Evolutionary conservation across 2,888 invertebrate species (phyloP).

Genomic region (Ormyrus pomaceus): DNA sequence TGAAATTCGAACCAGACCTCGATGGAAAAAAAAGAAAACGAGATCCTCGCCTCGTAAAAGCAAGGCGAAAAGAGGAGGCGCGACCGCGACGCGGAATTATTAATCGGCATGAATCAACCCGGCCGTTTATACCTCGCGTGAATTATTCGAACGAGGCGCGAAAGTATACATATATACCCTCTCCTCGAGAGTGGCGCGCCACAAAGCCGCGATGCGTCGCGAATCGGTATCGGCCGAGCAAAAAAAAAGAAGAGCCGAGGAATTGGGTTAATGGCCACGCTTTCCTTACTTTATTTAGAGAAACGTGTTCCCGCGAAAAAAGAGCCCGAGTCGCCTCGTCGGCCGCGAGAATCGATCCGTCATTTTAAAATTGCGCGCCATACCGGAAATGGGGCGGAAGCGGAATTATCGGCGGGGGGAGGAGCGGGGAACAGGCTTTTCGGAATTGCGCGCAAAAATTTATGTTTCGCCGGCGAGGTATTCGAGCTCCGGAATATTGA

Average conservation of each 20-base stretch:
- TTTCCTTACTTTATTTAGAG: not conserved
- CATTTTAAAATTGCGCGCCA: too few species aligned
- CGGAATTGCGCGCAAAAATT: too few species aligned
- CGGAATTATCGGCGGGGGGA: too few species aligned
- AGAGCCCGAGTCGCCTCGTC: too few species aligned
- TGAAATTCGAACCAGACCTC: not conserved
- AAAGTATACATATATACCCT: not conserved
- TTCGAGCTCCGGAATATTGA: too few species aligned
- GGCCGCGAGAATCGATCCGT: too few species aligned
- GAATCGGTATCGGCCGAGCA: slow-evolving; percentile 18
- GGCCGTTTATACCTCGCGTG: not conserved
- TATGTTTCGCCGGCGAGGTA: too few species aligned
- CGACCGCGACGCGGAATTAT: not conserved
- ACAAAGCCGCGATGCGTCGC: not conserved
- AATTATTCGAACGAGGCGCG: not conserved
- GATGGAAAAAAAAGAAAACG: too few species aligned
- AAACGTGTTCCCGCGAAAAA: not conserved
- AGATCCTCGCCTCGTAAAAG: too few species aligned
- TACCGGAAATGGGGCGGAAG: too few species aligned
- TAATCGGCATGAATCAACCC: slow-evolving; percentile 11
- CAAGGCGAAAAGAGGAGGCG: not conserved
- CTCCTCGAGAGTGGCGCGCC: not conserved
- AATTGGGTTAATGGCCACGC: slow-evolving; percentile 32
- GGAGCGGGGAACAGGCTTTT: too few species aligned
- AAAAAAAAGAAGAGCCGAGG: not conserved